Evolutionary conservation across 2,797 vertebrate genomes (phyloP).

Genomic region (Poecilia wingei): DNA sequence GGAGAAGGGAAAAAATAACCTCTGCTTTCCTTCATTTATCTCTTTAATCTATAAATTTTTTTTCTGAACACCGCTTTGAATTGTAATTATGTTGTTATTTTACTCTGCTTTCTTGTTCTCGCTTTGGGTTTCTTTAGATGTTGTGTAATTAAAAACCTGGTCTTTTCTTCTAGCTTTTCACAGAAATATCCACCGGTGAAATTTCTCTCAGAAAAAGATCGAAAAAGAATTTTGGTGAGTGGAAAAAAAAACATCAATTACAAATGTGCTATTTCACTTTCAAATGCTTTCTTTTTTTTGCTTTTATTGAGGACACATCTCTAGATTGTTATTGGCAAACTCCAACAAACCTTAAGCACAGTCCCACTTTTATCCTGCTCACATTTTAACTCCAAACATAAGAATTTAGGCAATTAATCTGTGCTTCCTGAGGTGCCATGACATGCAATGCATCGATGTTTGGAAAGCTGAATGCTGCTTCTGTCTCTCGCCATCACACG

Average conservation of each 20-base stretch:
- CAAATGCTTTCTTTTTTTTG: background rate
- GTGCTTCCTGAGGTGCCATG: background rate
- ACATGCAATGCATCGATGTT: background rate
- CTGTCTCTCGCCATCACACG: background rate
- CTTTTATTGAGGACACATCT: background rate
- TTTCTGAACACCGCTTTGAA: background rate
- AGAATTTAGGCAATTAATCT: background rate
- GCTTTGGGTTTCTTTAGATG: background rate
- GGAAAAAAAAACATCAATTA: background rate
- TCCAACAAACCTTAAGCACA: background rate
- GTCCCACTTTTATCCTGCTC: background rate
- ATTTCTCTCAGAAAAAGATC: slow-evolving; percentile 97
- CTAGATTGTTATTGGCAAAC: background rate
- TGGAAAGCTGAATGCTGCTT: background rate
- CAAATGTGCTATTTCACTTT: background rate
- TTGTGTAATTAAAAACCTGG: background rate
- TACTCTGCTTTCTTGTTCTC: background rate
- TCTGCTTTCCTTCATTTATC: background rate
- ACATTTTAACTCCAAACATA: background rate
- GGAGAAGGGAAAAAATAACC: background rate
- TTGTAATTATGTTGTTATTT: background rate
- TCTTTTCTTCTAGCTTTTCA: slow-evolving; percentile 84
- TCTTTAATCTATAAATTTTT: background rate
- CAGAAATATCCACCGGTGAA: slow-evolving; percentile 99
- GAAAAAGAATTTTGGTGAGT: slow-evolving; percentile 98